Evolutionary conservation across 2,888 invertebrate genomes (phyloP), one percentile per base, ranked within the genome.

Genomic region (Caenorhabditis sinica): DNA sequence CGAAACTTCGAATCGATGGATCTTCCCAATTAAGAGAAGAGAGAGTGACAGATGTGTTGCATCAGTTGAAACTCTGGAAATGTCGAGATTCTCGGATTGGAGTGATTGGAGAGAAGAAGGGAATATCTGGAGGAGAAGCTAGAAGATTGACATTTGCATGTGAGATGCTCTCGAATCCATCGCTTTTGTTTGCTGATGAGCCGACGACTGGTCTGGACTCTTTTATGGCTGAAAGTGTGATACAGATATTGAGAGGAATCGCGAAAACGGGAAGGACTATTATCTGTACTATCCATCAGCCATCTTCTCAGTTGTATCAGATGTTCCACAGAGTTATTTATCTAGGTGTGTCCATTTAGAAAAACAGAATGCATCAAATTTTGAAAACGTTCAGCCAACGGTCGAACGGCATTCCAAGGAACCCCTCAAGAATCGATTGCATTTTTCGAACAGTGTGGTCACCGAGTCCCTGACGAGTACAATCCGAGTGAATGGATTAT

Each of bases 401-500:
- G 97, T 0, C 94, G 96, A 86, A 95, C 96, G 0, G 97, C 97
- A 0, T 94, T 93, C 90, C 92, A 96, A 36, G 86, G 86, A 30
- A 83, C 79, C 0, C 86, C 86, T 3, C 63, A 69, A 25, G 80
- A 86, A 51, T 82, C 86, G 15, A 80, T 86, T 9, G 43, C 40
- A 1, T 86, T 90, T 80, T 88, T 91, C 66, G 82, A 82, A 17
- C 45, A 80, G 6, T 86, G 87, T 87, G 93, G 93, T n/a, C 88
- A 92, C 72, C 89, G 89, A 1, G 93, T 93, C 92, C 97, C 97
- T 0, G 95, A 95, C 4, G 97, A 96, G 93, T 97, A 96, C 93
- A 97, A 97, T 93, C 97, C 97, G 2, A 97, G 97, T 0, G 97
- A 98, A 93, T 96, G 96, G 93, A 97, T 96, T 93, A 96, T 97